These are phyloP conservation scores for Deilephila elpenor DNA, from an alignment of 2,888 invertebrate genomes.

Conservation along the genomic window DNA sequence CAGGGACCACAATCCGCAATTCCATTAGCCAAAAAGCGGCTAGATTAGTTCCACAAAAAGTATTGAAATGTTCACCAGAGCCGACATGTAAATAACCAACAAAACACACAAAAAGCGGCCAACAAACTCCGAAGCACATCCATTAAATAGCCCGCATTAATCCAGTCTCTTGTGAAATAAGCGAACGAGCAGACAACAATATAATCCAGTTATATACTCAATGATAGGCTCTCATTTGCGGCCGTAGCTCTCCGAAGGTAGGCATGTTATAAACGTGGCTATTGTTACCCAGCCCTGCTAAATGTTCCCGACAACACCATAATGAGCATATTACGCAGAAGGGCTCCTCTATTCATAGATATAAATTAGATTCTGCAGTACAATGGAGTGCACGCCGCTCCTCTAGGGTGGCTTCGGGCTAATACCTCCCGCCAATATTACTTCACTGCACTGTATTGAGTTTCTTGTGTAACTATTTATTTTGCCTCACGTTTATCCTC, in stretches of 20 bases:
- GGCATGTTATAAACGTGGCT: slow-evolving; percentile 38
- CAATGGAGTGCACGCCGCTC: slow-evolving; percentile 30
- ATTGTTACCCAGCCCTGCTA: slow-evolving; percentile 55
- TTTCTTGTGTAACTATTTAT: slow-evolving; percentile 1
- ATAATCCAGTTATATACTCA: slow-evolving; percentile 22
- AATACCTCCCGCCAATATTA: not conserved
- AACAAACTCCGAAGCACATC: slow-evolving; percentile 9
- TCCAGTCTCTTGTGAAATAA: slow-evolving; percentile 19
- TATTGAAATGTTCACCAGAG: not conserved
- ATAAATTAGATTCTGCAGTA: slow-evolving; percentile 64
- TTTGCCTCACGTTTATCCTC: not conserved
- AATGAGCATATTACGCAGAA: slow-evolving; percentile 69
- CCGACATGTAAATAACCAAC: slow-evolving; percentile 9
- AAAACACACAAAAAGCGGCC: slow-evolving; percentile 10
- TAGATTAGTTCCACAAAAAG: not conserved
- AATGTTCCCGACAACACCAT: slow-evolving; percentile 53
- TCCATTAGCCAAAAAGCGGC: not conserved
- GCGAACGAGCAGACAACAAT: slow-evolving; percentile 12
- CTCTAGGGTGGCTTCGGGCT: slow-evolving; percentile 17
- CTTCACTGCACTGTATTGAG: not conserved
- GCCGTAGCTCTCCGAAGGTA: slow-evolving; percentile 18
- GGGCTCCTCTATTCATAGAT: slow-evolving; percentile 68
- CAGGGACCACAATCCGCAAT: not conserved
- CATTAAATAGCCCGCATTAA: slow-evolving; percentile 26
- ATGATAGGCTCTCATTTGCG: slow-evolving; percentile 25